Evolutionary conservation across 1,140 invertebrate species (phyloP).

Genomic region (Sinonovacula constricta): DNA sequence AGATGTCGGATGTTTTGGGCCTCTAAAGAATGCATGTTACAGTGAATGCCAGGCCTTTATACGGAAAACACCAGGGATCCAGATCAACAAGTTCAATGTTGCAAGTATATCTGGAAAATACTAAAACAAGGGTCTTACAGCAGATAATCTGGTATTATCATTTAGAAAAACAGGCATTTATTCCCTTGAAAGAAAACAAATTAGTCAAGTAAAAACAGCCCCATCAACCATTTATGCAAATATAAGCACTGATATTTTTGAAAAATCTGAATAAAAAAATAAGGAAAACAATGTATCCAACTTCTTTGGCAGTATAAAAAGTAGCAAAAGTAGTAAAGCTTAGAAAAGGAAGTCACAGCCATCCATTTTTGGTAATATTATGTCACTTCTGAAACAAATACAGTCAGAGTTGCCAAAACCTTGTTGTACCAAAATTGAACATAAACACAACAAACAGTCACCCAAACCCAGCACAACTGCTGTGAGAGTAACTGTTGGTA

Average conservation of each 20-base stretch:
- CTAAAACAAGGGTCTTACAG: slow-evolving; percentile 20
- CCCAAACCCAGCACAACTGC: neutral
- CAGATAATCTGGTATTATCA: slow-evolving; percentile 9
- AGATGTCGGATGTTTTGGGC: slow-evolving; percentile 22
- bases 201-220: neutral
- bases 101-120: neutral
- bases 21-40: slow-evolving; percentile 11
- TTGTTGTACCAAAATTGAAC: neutral
- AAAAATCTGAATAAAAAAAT: too few relatives aligned
- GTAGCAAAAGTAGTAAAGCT: neutral
- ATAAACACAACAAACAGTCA: neutral
- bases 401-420: neutral
- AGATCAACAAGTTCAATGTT: neutral
- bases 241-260: neutral
- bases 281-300: slow-evolving; percentile 7
- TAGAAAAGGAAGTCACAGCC: slow-evolving; percentile 3
- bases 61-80: neutral
- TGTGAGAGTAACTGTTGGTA: neutral
- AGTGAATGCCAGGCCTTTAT: slow-evolving; percentile 15
- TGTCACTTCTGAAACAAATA: neutral
- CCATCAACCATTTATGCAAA: slow-evolving; percentile 8
- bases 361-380: neutral
- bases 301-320: slow-evolving; percentile 2
- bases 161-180: slow-evolving; percentile 20
- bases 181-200: neutral